phyloP scores from a whole-genome alignment of 1,140 invertebrate species.

The Triops longicaudatus region DNA sequence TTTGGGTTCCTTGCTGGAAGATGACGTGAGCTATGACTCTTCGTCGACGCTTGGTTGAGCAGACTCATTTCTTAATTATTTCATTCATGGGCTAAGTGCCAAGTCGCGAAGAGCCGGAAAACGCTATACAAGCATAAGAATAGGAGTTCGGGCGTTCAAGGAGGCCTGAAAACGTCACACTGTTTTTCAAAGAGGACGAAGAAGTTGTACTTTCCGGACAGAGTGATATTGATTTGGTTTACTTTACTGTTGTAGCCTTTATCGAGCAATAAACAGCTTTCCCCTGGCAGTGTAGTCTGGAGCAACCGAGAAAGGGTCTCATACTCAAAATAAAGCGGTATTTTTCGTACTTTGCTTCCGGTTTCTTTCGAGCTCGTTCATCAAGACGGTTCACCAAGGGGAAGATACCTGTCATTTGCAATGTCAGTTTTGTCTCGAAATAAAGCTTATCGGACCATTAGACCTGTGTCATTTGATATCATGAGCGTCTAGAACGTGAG shows the following conservation, averaged over 20 bases:
- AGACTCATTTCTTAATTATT: conserved; percentile 9
- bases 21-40: not conserved
- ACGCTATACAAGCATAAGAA: not conserved
- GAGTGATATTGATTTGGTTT: too few species aligned
- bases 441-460: conserved; percentile 11
- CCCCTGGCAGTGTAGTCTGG: too few species aligned
- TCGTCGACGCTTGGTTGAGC: not conserved
- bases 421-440: not conserved
- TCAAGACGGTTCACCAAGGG: too few species aligned
- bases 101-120: not conserved
- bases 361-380: too few species aligned
- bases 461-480: not conserved
- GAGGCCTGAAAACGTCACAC: too few species aligned
- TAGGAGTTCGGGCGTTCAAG: not conserved
- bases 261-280: too few species aligned
- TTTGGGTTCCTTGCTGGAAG: not conserved
- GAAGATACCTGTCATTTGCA: not conserved
- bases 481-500: not conserved
- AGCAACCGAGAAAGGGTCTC: too few species aligned
- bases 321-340: too few species aligned
- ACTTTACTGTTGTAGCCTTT: too few species aligned
- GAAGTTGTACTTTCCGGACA: too few species aligned
- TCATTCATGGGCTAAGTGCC: not conserved
- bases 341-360: too few species aligned
- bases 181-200: too few species aligned